These are phyloP conservation scores for Cyprinodon diabolis DNA, from an alignment of 2,797 vertebrate genomes.

Conservation along the genomic window DNA sequence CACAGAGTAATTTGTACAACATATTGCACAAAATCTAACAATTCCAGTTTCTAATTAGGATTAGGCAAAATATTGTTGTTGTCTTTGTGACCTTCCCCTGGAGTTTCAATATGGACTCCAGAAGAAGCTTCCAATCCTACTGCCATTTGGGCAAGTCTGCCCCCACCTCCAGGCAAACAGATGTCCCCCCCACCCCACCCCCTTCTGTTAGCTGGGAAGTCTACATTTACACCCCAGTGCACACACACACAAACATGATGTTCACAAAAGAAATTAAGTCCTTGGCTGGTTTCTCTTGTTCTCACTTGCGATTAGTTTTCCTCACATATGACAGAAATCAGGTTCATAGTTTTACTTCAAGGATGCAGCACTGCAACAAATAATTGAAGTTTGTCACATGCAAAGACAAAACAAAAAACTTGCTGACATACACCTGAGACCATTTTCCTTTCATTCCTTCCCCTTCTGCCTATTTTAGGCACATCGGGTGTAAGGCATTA, in stretches of 20 bases:
- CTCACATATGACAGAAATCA: slow-evolving; percentile 22
- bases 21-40: slow-evolving; percentile 55
- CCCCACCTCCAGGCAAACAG: slow-evolving; percentile 77
- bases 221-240: slow-evolving; percentile 41
- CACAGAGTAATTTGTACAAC: slow-evolving; percentile 40
- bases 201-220: slow-evolving; percentile 56
- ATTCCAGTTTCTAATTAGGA: slow-evolving; percentile 53
- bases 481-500: background rate
- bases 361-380: background rate
- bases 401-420: slow-evolving; percentile 1
- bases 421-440: slow-evolving; percentile 7
- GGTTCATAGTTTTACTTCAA: background rate
- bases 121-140: slow-evolving; percentile 56
- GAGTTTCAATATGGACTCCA: slow-evolving; percentile 56
- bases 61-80: slow-evolving; percentile 67
- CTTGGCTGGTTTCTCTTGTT: slow-evolving; percentile 39
- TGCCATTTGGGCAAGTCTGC: slow-evolving; percentile 62
- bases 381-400: slow-evolving; percentile 8
- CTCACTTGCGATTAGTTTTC: slow-evolving; percentile 30
- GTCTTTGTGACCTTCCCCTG: slow-evolving; percentile 58
- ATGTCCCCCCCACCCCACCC: slow-evolving; percentile 69
- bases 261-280: slow-evolving; percentile 51
- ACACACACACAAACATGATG: slow-evolving; percentile 28
- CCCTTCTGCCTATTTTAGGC: slow-evolving; percentile 3
- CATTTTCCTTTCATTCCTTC: background rate